Evolutionary conservation across 2,113 vertebrate genomes (phyloP).

Genomic region (Halichoerus grypus): DNA sequence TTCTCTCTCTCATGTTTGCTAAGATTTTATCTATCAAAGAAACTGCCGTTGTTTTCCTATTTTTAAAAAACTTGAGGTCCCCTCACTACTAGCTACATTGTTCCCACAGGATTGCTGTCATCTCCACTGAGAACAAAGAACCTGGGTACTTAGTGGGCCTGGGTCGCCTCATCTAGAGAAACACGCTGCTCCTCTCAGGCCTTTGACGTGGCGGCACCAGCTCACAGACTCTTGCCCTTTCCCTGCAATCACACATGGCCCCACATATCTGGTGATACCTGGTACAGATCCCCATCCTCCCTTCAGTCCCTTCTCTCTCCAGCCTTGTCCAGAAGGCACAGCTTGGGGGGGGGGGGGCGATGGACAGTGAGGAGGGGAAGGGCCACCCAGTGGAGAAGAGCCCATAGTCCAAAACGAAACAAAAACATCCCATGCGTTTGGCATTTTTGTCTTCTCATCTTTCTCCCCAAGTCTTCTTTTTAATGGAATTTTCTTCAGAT

Average conservation of each 20-base stretch:
- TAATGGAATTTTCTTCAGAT: neutral
- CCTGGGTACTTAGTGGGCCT: neutral
- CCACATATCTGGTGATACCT: too few relatives aligned
- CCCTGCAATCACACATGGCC: neutral
- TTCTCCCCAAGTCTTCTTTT: neutral
- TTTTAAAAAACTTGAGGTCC: neutral
- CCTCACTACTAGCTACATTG: neutral
- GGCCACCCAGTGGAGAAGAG: neutral
- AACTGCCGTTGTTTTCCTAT: neutral
- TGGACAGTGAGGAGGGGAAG: neutral
- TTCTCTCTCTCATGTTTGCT: neutral
- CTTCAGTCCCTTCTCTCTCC: neutral
- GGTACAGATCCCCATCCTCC: neutral
- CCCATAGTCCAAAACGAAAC: neutral
- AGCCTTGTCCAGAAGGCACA: neutral
- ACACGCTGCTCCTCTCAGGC: neutral
- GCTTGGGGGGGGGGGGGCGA: fast-evolving
- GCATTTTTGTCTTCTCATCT: neutral
- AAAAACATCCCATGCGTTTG: neutral
- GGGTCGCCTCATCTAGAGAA: neutral
- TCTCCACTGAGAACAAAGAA: neutral
- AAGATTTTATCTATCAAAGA: neutral
- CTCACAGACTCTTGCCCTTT: neutral
- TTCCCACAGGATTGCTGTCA: neutral
- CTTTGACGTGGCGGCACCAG: neutral